Percentiles rank a stretch among this genome's conserved stretches.
These are phyloP conservation scores for Drosophila yakuba DNA, from an alignment of 1,140 invertebrate species.

Conservation along the genomic window DNA sequence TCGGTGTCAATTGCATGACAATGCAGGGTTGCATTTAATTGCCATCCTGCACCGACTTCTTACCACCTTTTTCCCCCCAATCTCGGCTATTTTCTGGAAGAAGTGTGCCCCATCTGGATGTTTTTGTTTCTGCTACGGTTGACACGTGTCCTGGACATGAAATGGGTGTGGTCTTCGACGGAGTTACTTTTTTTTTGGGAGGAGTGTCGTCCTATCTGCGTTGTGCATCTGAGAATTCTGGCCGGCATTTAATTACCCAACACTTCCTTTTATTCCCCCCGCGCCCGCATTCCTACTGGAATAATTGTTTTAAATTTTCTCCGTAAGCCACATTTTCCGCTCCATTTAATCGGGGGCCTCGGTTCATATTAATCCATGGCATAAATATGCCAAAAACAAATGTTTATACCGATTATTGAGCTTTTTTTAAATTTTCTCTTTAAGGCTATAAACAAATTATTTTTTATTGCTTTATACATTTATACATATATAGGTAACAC, in stretches of 20 bases:
- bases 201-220: constrained; percentile 45
- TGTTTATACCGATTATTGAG: background rate
- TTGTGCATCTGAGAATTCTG: constrained; percentile 51
- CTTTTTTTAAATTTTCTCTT: background rate
- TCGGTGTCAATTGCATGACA: constrained; percentile 19
- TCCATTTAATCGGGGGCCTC: constrained; percentile 31
- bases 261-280: constrained; percentile 3
- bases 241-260: constrained; percentile 68
- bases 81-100: background rate
- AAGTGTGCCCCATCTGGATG: background rate
- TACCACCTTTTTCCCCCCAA: background rate
- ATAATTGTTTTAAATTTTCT: constrained; percentile 40
- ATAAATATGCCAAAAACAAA: background rate
- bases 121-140: constrained; percentile 31
- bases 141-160: constrained; percentile 47
- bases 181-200: background rate
- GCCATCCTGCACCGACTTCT: constrained; percentile 10
- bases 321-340: constrained; percentile 37
- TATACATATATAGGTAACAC: background rate
- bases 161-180: constrained; percentile 10
- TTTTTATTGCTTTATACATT: background rate
- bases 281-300: background rate
- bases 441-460: background rate
- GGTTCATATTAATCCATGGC: background rate
- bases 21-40: constrained; percentile 43